phyloP scores from a whole-genome alignment of 2,888 invertebrate species.

The Nemapogon koenigi region DNA sequence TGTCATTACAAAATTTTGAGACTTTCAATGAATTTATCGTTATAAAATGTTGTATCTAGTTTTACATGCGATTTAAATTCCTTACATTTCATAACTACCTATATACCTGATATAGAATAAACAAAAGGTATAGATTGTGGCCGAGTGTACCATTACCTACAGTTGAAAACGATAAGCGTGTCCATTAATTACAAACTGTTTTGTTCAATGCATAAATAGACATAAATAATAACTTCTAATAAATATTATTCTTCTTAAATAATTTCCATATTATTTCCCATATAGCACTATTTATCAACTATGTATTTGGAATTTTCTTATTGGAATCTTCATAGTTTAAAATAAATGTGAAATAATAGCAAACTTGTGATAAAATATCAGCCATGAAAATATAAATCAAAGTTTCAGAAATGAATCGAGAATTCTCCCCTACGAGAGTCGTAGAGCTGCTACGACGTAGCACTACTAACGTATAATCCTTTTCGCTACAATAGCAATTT shows the following conservation, averaged over 20 bases:
- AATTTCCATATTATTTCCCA: neutral
- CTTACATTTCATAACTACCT: too few relatives aligned
- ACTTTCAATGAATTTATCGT: too few relatives aligned
- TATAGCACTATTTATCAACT: neutral
- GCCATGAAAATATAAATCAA: neutral
- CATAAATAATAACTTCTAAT: too few relatives aligned
- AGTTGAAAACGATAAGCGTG: too few relatives aligned
- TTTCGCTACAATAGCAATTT: slow-evolving; percentile 68
- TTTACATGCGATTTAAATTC: too few relatives aligned
- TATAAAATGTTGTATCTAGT: too few relatives aligned
- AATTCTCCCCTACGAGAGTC: slow-evolving; percentile 34
- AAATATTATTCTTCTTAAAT: too few relatives aligned
- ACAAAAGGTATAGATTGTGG: too few relatives aligned
- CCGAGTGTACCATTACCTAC: too few relatives aligned
- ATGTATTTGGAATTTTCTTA: neutral
- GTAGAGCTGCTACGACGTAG: slow-evolving; percentile 56
- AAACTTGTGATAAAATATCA: neutral
- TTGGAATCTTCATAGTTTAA: neutral
- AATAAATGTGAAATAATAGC: neutral
- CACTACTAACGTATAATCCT: slow-evolving; percentile 62
- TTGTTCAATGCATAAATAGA: too few relatives aligned
- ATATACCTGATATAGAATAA: too few relatives aligned
- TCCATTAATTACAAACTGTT: slow-evolving; percentile 3
- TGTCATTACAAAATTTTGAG: too few relatives aligned
- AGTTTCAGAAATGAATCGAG: slow-evolving; percentile 17